Percentiles rank a stretch among this genome's conserved stretches.
Conservation (phyloP, 1,140 invertebrate genomes). For the Panulirus ornatus region DNA sequence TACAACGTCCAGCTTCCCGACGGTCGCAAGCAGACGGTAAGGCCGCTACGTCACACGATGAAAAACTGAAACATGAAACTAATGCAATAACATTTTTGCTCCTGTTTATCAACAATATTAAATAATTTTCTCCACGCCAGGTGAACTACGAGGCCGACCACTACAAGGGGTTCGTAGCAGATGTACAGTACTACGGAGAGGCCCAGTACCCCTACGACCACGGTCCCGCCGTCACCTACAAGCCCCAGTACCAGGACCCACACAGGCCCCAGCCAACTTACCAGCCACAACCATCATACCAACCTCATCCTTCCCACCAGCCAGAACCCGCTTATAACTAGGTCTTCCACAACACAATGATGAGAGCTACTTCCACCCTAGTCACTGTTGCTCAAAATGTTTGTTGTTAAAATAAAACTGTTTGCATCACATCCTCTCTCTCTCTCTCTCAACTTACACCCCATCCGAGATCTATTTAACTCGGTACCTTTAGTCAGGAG, state of each 20-base stretch:
- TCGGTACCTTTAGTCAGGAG: no score
- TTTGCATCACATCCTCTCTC: background rate
- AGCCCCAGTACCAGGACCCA: background rate
- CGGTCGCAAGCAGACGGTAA: slow-evolving; percentile 76
- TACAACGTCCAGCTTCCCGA: slow-evolving; percentile 76
- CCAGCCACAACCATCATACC: background rate
- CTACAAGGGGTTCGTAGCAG: slow-evolving; percentile 76
- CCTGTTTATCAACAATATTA: background rate
- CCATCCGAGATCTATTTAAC: background rate
- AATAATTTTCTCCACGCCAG: background rate
- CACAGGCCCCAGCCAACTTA: background rate
- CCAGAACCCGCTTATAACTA: background rate
- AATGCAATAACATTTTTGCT: background rate
- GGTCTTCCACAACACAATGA: background rate
- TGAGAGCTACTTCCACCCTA: background rate
- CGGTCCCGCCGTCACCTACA: slow-evolving; percentile 3
- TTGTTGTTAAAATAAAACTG: background rate
- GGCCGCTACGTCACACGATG: background rate
- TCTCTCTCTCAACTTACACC: no score
- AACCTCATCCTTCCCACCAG: background rate
- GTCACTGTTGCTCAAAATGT: background rate
- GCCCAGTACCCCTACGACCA: slow-evolving; percentile 67
- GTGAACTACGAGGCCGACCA: slow-evolving; percentile 75
- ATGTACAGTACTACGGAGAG: slow-evolving; percentile 76
- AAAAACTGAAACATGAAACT: background rate